phyloP scores from a whole-genome alignment of 2,113 vertebrate species.

The Erpornis zantholeuca region DNA sequence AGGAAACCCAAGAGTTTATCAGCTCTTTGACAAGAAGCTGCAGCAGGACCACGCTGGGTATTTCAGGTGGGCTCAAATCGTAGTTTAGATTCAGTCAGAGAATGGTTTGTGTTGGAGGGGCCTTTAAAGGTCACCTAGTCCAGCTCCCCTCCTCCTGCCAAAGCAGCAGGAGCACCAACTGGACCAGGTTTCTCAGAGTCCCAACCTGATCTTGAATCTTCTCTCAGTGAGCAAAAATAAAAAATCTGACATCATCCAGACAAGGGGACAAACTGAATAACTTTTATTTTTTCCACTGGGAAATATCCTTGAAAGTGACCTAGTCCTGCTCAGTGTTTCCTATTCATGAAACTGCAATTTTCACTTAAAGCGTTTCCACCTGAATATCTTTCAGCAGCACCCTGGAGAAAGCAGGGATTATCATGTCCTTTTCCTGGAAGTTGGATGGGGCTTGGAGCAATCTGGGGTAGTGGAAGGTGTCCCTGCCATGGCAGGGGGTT shows the following conservation, averaged over 20 bases:
- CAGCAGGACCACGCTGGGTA: not conserved
- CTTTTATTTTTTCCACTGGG: not conserved
- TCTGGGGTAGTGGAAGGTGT: not conserved
- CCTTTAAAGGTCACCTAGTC: not conserved
- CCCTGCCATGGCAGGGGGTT: not conserved
- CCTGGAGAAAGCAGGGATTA: not conserved
- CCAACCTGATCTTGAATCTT: not conserved
- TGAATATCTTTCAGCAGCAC: not conserved
- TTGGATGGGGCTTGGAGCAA: not conserved
- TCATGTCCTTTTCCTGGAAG: not conserved
- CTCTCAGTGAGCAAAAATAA: not conserved
- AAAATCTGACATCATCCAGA: fast-evolving
- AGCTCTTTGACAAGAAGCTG: not conserved
- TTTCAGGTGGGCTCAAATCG: not conserved
- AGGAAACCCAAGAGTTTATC: not conserved
- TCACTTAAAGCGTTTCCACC: not conserved
- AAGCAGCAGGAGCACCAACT: not conserved
- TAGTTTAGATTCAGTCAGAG: not conserved
- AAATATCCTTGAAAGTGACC: not conserved
- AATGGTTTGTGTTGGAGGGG: not conserved
- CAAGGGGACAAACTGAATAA: not conserved
- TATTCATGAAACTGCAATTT: not conserved
- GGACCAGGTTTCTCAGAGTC: not conserved
- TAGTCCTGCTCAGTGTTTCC: not conserved
- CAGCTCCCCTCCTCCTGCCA: not conserved